These are phyloP conservation scores for Steinernema feltiae DNA, from an alignment of 1,140 invertebrate species.

Conservation along the genomic window DNA sequence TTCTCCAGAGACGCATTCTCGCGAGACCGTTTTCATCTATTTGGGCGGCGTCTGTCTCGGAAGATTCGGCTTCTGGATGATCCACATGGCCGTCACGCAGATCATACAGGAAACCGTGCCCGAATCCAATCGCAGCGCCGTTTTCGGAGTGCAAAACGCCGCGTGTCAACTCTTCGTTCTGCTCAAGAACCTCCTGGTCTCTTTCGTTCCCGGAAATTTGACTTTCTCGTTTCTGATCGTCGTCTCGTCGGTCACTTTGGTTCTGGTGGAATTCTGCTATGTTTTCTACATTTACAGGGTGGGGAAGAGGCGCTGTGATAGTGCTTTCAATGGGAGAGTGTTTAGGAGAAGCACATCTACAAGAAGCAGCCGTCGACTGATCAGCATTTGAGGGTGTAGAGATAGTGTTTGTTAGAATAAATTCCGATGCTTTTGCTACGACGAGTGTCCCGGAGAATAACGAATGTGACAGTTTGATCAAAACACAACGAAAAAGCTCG, in stretches of 20 bases:
- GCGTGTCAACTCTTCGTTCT: constrained; percentile 58
- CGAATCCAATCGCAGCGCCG: constrained; percentile 62
- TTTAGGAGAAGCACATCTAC: too few species aligned
- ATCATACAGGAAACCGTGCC: constrained; percentile 64
- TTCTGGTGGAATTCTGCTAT: constrained; percentile 47
- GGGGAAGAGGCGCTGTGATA: background rate
- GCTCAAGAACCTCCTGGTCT: constrained; percentile 64
- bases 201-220: constrained; percentile 58
- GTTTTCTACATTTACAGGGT: constrained; percentile 36
- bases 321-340: too few species aligned
- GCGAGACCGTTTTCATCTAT: background rate
- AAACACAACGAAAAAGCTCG: too few species aligned
- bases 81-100: constrained; percentile 65
- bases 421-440: too few species aligned
- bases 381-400: too few species aligned
- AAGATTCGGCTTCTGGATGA: constrained; percentile 61
- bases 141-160: constrained; percentile 64
- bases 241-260: constrained; percentile 60
- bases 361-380: too few species aligned
- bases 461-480: too few species aligned
- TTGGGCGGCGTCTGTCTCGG: background rate
- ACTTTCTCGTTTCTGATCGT: constrained; percentile 61
- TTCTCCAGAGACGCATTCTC: background rate
- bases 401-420: too few species aligned
- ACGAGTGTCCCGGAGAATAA: too few species aligned